Evolutionary conservation across 1,140 invertebrate species (phyloP).

Genomic region (Psix sp.): DNA sequence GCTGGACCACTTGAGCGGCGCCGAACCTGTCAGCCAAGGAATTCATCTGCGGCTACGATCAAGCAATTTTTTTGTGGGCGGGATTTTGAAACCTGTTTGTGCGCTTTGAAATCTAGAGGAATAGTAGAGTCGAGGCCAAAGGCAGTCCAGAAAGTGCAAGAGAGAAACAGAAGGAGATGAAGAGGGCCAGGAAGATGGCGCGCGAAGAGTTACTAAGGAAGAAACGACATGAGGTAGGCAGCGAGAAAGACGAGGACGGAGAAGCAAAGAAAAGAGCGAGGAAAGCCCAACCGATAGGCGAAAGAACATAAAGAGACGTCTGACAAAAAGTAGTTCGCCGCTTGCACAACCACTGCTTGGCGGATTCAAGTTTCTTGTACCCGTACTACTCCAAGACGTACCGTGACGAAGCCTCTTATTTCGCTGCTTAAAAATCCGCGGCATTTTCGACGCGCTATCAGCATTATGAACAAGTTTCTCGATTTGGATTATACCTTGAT

Average conservation of each 20-base stretch:
- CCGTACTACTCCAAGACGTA: conserved; percentile 49
- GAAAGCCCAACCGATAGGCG: conserved; percentile 63
- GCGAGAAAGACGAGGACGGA: conserved; percentile 2
- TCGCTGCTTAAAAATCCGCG: conserved; percentile 51
- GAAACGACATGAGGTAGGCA: conserved; percentile 9
- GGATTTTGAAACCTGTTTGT: conserved; percentile 78
- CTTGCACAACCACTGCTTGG: conserved; percentile 63
- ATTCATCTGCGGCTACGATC: conserved; percentile 35
- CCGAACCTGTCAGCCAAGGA: not conserved
- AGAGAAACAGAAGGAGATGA: conserved; percentile 26
- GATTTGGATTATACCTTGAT: conserved; percentile 48
- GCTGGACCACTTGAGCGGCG: no score
- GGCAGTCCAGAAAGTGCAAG: conserved; percentile 42
- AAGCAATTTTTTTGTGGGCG: conserved; percentile 74
- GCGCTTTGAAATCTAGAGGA: conserved; percentile 75
- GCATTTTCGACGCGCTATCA: conserved; percentile 46
- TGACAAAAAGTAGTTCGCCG: conserved; percentile 73
- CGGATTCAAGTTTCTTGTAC: conserved; percentile 61
- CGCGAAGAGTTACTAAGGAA: conserved; percentile 23
- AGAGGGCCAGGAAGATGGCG: conserved; percentile 58
- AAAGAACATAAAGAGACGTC: conserved; percentile 67
- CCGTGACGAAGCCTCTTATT: conserved; percentile 59
- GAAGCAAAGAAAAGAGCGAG: conserved; percentile 26
- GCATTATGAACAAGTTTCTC: conserved; percentile 50
- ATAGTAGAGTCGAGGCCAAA: conserved; percentile 69